Evolutionary conservation across 2,888 invertebrate species (phyloP), one percentile per base, ranked within the genome.

Genomic region (Ophion ventricosus): DNA sequence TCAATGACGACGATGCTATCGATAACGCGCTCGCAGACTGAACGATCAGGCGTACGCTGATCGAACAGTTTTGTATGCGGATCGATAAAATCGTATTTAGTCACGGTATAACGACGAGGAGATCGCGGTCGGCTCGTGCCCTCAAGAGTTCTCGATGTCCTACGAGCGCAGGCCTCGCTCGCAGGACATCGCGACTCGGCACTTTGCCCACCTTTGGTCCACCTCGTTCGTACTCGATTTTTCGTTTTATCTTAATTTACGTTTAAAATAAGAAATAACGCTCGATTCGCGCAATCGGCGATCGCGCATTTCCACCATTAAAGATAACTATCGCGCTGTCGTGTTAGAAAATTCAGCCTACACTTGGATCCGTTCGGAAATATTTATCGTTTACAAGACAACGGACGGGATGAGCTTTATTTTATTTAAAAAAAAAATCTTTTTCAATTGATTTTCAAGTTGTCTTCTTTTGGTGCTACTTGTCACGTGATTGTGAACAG

Each of bases 111-210:
- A 61, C n/a, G 14, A 54, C 79, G 84, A 80, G 80, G 76, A 76
- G 76, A 54, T 83, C 63, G 56, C 35, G 59, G 66, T 49, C 69
- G 90, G 25, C 85, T 85, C 84, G 91, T 87, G 88, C 76, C 49
- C 17, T 80, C 87, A 88, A 88, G 87, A 88, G 86, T 87, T 86
- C 85, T 87, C 86, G 90, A 91, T 91, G 91, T 89, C 87, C 88
- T 89, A 91, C 89, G 92, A 93, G 91, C 91, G 93, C 90, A 93
- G 93, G 93, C 93, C 93, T 93, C 93, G 90, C 91, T 92, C 91
- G 89, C 89, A 87, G 87, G 88, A 89, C 90, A 90, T 91, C 89
- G 87, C 86, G 87, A 88, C 90, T 90, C 88, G 89, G 89, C 88
- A 87, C 79, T 82, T 35, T 82, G 84, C 64, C 43, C 57, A 64